Conservation (phyloP, 2,797 vertebrate genomes). For the Emydoidea blandingii region DNA sequence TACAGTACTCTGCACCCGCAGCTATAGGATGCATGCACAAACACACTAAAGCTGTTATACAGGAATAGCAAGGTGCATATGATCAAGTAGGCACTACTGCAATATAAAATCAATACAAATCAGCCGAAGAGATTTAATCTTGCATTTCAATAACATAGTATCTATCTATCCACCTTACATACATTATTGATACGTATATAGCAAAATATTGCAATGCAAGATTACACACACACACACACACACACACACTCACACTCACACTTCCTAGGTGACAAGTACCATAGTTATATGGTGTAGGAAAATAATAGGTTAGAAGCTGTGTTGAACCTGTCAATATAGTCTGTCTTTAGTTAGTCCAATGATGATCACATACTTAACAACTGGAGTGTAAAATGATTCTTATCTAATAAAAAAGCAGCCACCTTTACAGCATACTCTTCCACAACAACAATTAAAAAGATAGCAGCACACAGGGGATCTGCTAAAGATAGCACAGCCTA, state of each 20-base stretch:
- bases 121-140: conserved; percentile 31
- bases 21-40: rapidly evolving
- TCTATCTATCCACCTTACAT: background rate
- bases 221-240: background rate
- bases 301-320: too few relatives aligned
- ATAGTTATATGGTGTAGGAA: background rate
- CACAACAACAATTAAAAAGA: conserved; percentile 39
- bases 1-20: rapidly evolving
- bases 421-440: background rate
- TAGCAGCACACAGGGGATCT: conserved; percentile 1
- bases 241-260: too few relatives aligned
- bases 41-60: rapidly evolving
- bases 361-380: background rate
- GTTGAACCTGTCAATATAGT: background rate
- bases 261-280: rapidly evolving
- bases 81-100: background rate
- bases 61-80: background rate
- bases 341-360: rapidly evolving
- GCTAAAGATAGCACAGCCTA: conserved; percentile 56
- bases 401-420: background rate
- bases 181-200: background rate
- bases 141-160: conserved; percentile 2
- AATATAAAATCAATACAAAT: conserved; percentile 39
- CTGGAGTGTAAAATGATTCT: background rate
- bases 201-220: background rate